Base-by-base conservation (phyloP, 1,140 invertebrate genomes). In the Archivesica marissinica region DNA sequence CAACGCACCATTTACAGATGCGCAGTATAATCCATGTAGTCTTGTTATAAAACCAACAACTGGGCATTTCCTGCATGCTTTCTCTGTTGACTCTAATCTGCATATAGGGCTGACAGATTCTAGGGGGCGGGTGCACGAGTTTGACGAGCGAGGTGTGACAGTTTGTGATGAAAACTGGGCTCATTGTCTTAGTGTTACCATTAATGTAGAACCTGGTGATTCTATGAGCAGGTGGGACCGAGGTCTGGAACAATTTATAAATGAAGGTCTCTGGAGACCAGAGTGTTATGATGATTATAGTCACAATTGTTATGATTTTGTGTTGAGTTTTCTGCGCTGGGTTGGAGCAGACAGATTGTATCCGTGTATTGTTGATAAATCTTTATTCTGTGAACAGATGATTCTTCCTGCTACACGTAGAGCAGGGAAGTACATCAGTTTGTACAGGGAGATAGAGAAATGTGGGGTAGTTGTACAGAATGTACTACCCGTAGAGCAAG, bases 291-390 rank as follows among this genome's bases (percentile, higher is more conserved):
- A 74, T 23, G 80, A 83, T 13, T 47, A n/a, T 2, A 44, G n/a
- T 15, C 50, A 75, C 20, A 83, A 83, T 44, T 83, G 80, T 30
- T 83, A 28, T 72, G 80, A 83, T 64, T 83, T 83, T 83, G 80
- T 83, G 0, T 2, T 75, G 23, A 0, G 20, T 17, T 74, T 72
- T 75, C 35, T 83, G 47, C 35, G 41, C 44, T 47, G 25, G 11
- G 7, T 59, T 33, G 80, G 41, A 15, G 44, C 75, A n/a, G 54
- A 30, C 1, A 39, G 44, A 13, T 17, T 35, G 15, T 38, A 74
- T 33, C 35, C 54, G 13, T 83, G 68, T 83, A 25, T 83, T 30
- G 15, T n/a, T 35, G 54, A 83, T 59, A 74, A 41, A n/a, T 75
- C 68, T 30, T 20, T 25, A 47, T 75, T 83, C 38, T 83, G 80